Conservation (phyloP, 2,888 invertebrate species). For the Pterostichus madidus region DNA sequence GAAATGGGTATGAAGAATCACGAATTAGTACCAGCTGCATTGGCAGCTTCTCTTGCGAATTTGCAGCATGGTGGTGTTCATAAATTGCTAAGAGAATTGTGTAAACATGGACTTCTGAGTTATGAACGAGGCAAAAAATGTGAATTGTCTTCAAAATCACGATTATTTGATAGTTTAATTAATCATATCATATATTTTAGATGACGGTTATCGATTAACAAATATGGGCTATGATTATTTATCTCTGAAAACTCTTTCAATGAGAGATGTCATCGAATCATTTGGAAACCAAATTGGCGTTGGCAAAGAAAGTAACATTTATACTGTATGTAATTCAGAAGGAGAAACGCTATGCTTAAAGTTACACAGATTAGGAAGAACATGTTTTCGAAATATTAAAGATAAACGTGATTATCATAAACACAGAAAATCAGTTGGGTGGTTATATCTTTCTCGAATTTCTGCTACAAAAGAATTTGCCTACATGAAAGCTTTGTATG, state of each 20-base stretch:
- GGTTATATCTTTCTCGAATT: slow-evolving; percentile 97
- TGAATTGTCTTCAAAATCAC: slow-evolving; percentile 76
- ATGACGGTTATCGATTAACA: slow-evolving; percentile 97
- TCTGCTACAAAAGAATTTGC: slow-evolving; percentile 99
- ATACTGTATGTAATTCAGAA: slow-evolving; percentile 90
- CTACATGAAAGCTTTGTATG: slow-evolving; percentile 96
- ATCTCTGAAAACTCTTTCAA: slow-evolving; percentile 92
- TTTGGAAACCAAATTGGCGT: slow-evolving; percentile 99
- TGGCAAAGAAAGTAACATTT: slow-evolving; percentile 99
- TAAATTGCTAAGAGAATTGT: slow-evolving; percentile 92
- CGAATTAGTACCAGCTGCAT: slow-evolving; percentile 93
- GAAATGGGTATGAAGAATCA: slow-evolving; percentile 99
- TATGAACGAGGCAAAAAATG: slow-evolving; percentile 97
- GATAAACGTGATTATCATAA: slow-evolving; percentile 98
- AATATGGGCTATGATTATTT: slow-evolving; percentile 98
- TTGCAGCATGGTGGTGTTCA: slow-evolving; percentile 95
- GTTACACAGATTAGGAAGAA: slow-evolving; percentile 94
- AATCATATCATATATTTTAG: slow-evolving; percentile 77
- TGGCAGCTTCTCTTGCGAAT: slow-evolving; percentile 96
- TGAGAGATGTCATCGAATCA: slow-evolving; percentile 87
- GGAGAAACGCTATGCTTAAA: slow-evolving; percentile 92
- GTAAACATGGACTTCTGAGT: slow-evolving; percentile 92
- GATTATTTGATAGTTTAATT: too few relatives aligned
- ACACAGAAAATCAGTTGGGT: slow-evolving; percentile 92
- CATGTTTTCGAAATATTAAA: slow-evolving; percentile 97